Conservation (phyloP, 2,113 vertebrate genomes). For the Taurulus bubalis region DNA sequence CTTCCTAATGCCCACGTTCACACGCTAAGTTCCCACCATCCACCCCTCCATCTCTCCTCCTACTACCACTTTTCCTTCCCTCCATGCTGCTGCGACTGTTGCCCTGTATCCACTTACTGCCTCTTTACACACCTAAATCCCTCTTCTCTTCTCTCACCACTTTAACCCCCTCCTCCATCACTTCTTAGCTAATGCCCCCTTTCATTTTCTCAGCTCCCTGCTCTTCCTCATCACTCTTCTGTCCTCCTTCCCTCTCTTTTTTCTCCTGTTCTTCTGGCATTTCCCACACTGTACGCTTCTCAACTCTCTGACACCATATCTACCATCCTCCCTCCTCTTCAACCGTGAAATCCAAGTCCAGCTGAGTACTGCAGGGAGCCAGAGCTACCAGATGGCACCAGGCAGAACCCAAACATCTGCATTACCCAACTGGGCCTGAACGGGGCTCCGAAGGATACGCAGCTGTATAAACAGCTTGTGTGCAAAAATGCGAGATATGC, state of each 20-base stretch:
- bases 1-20: conserved; percentile 60
- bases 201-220: conserved; percentile 20
- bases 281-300: conserved; percentile 27
- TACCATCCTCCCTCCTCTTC: conserved; percentile 40
- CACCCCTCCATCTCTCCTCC: conserved; percentile 21
- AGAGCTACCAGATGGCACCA: conserved; percentile 75
- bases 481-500: conserved; percentile 77
- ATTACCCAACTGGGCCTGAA: conserved; percentile 57
- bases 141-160: conserved; percentile 23
- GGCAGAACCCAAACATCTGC: conserved; percentile 67
- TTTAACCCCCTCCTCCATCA: conserved; percentile 23
- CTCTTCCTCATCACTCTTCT: conserved; percentile 10
- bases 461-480: conserved; percentile 80
- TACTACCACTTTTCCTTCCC: conserved; percentile 30
- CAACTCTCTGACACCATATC: conserved; percentile 26
- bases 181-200: conserved; percentile 22
- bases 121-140: conserved; percentile 40
- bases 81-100: conserved; percentile 17
- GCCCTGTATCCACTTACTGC: conserved; percentile 33
- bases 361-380: conserved; percentile 49
- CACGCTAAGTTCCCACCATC: conserved; percentile 57
- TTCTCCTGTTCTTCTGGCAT: neutral
- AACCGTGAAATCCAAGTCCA: conserved; percentile 47
- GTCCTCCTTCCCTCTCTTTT: neutral
- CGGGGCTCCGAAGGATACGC: conserved; percentile 57